Conservation (phyloP, 2,113 vertebrate species). For the Serilophus lunatus region DNA sequence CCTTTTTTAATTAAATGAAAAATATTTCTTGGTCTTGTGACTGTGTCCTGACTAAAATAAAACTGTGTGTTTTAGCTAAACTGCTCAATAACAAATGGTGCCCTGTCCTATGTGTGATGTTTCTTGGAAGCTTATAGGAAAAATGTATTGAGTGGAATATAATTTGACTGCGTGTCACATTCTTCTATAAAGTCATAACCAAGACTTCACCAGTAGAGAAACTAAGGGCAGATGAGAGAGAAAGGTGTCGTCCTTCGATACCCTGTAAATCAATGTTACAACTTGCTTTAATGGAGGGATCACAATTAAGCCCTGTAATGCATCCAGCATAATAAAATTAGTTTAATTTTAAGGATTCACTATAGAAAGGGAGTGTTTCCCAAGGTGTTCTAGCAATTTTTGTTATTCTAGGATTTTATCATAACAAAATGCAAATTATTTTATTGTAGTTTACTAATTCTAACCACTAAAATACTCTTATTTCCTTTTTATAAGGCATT, state of each 20-base stretch:
- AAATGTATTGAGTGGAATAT: not conserved
- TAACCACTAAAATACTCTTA: not conserved
- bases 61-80: not conserved
- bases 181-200: not conserved
- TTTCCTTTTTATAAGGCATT: not conserved
- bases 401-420: not conserved
- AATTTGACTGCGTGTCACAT: not conserved
- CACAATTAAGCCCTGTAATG: not conserved
- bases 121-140: not conserved
- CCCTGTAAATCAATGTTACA: not conserved
- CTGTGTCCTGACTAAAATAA: not conserved
- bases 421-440: not conserved
- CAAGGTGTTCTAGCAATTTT: not conserved
- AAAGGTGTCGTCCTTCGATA: not conserved
- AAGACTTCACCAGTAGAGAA: not conserved
- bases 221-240: not conserved
- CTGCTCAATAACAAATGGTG: not conserved
- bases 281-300: not conserved
- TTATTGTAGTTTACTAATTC: not conserved
- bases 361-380: not conserved
- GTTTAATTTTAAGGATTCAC: not conserved
- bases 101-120: not conserved
- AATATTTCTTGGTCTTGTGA: not conserved
- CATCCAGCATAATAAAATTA: not conserved
- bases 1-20: not conserved